phyloP scores from a whole-genome alignment of 2,888 invertebrate species.

The Chironomus riparius region DNA sequence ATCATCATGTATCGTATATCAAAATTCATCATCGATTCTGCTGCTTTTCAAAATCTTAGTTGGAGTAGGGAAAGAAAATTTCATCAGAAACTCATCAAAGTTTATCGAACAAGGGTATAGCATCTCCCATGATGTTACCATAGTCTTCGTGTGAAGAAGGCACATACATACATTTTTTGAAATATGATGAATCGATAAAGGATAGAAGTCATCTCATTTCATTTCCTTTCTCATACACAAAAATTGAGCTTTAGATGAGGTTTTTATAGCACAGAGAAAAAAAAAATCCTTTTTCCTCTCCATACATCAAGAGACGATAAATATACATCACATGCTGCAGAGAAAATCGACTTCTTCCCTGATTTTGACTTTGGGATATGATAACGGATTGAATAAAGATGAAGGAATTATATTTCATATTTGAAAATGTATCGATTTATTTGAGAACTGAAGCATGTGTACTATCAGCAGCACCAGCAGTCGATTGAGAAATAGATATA shows the following conservation, averaged over 20 bases:
- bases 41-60: too few species aligned
- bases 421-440: constrained; percentile 4
- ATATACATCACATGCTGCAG: not conserved
- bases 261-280: too few species aligned
- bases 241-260: too few species aligned
- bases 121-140: too few species aligned
- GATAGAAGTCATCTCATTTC: not conserved
- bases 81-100: not conserved
- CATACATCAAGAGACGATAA: not conserved
- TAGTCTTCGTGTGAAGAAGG: not conserved
- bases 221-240: not conserved
- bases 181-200: not conserved
- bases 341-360: not conserved
- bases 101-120: not conserved
- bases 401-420: too few species aligned
- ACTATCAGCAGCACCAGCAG: too few species aligned
- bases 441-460: not conserved
- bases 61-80: too few species aligned
- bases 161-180: not conserved
- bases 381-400: not conserved
- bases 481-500: too few species aligned
- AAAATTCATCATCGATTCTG: too few species aligned
- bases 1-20: too few species aligned
- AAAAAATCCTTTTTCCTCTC: too few species aligned
- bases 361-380: not conserved